Base-by-base conservation (phyloP, 1,140 invertebrate genomes). In the Akabosia matsudoensis region DNA sequence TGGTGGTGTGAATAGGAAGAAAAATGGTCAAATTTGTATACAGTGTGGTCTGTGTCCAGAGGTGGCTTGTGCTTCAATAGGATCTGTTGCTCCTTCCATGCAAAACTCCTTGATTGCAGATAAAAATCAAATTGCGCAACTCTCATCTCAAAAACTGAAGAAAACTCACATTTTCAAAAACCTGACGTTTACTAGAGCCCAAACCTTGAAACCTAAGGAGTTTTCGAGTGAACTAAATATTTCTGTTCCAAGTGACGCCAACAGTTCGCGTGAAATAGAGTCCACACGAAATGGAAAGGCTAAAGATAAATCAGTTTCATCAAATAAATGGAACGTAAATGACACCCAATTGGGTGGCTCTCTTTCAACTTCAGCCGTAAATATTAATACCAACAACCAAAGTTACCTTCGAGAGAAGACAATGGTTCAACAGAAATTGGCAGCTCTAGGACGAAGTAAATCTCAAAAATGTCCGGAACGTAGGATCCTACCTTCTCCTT, bases 401-500 rank as follows among this genome's bases (percentile, higher is more conserved):
- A n/a, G 54, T 56, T 56, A 4, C 18, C 7, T 45, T 10, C 37
- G 37, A 4, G 14, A 61, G 4, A 61, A n/a, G 61, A 67, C 61
- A n/a, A 67, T 67, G 61, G 61, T 67, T 24, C 61, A 67, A 67
- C 61, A 67, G 28, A 67, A 67, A 67, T 10, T 67, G 24, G 14
- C 54, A 30, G 61, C 61, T 28, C 24, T 67, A 13, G 61, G 61
- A 13, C 24, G 61, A 30, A 67, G 61, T 67, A 67, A 67, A 67
- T 67, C 61, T 7, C 61, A 67, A 67, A 67, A 67, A 22, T 67
- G 61, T 67, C 24, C 61, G 2, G 61, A 67, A 67, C 54, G 54
- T 3, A 13, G 54, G 4, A 24, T 56, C 22, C 54, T 56, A 4
- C 10, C 24, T 56, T 56, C 54, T 3, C 54, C 10, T n/a, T n/a